Evolutionary conservation across 2,888 invertebrate species (phyloP).

Genomic region (Axea sp.): DNA sequence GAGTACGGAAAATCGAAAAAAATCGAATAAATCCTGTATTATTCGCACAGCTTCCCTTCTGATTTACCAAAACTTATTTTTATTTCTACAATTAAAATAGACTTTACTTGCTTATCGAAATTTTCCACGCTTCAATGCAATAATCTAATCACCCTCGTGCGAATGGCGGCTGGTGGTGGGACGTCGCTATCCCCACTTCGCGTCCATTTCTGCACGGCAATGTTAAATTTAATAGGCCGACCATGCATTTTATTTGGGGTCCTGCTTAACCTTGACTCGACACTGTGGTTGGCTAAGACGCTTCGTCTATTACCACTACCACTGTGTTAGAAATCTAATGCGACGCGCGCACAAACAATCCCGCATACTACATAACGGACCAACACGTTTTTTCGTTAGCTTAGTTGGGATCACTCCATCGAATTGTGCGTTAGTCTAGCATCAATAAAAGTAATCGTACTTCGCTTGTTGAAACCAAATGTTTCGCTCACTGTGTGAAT

Average conservation of each 20-base stretch:
- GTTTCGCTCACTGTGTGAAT: no score
- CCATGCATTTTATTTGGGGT: slow-evolving; percentile 47
- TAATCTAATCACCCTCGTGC: slow-evolving; percentile 26
- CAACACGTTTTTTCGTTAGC: slow-evolving; percentile 29
- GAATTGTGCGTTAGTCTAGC: slow-evolving; percentile 19
- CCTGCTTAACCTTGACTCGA: slow-evolving; percentile 52
- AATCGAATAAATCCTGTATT: no score
- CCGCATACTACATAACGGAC: slow-evolving; percentile 39
- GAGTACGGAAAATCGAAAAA: no score
- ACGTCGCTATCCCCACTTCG: slow-evolving; percentile 2
- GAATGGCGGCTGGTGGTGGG: slow-evolving; percentile 11
- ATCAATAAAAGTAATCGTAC: no score
- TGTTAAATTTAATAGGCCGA: slow-evolving; percentile 43
- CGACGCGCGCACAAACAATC: slow-evolving; percentile 46
- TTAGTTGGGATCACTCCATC: slow-evolving; percentile 53
- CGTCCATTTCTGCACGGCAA: slow-evolving; percentile 30
- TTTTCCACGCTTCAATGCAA: slow-evolving; percentile 40
- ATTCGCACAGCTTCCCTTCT: no score
- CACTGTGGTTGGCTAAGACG: slow-evolving; percentile 51
- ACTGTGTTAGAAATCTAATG: slow-evolving; percentile 14
- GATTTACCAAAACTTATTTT: no score
- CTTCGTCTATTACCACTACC: slow-evolving; percentile 33
- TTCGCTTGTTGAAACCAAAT: no score
- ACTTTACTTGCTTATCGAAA: no score
- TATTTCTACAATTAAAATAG: no score